These are phyloP conservation scores for Phasia obesa DNA, from an alignment of 2,888 invertebrate species.

Conservation along the genomic window DNA sequence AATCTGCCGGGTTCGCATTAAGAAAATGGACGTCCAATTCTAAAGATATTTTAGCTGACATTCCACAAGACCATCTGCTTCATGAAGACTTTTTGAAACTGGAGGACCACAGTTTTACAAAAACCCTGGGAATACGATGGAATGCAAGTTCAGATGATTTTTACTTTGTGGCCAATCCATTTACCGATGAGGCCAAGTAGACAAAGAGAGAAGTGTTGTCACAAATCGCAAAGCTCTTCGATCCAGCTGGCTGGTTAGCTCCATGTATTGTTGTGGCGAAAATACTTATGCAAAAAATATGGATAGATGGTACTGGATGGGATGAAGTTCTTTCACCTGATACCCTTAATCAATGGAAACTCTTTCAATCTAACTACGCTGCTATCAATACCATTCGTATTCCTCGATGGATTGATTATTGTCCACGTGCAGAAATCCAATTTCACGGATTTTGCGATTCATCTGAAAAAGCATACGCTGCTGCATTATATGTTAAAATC, in stretches of 20 bases:
- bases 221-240: too few relatives aligned
- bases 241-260: too few relatives aligned
- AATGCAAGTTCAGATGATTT: too few relatives aligned
- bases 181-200: too few relatives aligned
- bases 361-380: neutral
- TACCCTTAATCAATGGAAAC: neutral
- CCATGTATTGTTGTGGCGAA: too few relatives aligned
- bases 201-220: too few relatives aligned
- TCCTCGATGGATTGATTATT: neutral
- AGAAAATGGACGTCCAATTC: neutral
- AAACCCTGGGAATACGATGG: neutral
- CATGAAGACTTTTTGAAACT: conserved; percentile 13
- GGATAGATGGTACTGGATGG: conserved; percentile 9
- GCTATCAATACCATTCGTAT: neutral
- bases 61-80: neutral
- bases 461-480: neutral
- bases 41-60: neutral
- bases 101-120: conserved; percentile 15
- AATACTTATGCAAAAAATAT: conserved; percentile 9
- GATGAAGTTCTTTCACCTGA: neutral
- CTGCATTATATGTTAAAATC: neutral
- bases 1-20: neutral
- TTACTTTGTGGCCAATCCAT: too few relatives aligned
- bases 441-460: neutral
- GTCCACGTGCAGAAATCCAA: neutral